These are phyloP conservation scores for Thrips palmi DNA, from an alignment of 1,140 invertebrate genomes.

Conservation along the genomic window DNA sequence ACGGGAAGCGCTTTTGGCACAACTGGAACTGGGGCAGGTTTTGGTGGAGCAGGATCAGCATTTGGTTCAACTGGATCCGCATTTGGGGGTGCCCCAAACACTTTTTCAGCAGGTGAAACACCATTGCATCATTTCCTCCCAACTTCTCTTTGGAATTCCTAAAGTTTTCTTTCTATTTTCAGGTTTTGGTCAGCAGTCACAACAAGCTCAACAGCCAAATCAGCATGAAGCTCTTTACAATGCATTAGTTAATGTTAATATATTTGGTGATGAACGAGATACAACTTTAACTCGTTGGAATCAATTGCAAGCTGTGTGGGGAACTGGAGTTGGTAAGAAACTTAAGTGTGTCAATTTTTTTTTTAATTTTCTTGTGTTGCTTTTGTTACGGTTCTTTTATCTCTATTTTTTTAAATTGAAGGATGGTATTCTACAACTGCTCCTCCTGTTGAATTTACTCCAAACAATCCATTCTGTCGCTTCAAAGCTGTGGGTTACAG, in stretches of 20 bases:
- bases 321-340: conserved; percentile 43
- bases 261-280: conserved; percentile 86
- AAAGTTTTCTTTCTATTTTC: conserved; percentile 17
- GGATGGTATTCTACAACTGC: conserved; percentile 55
- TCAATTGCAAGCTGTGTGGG: conserved; percentile 84
- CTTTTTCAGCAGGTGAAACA: conserved; percentile 12
- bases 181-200: conserved; percentile 20
- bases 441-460: conserved; percentile 61
- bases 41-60: too few relatives aligned
- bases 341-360: conserved; percentile 3
- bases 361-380: conserved; percentile 8
- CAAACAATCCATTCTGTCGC: conserved; percentile 75
- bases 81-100: conserved; percentile 14
- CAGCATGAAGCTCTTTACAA: conserved; percentile 44
- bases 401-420: conserved; percentile 22
- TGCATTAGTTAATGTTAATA: conserved; percentile 63
- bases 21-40: too few relatives aligned
- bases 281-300: conserved; percentile 85
- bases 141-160: too few relatives aligned
- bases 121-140: conserved; percentile 12
- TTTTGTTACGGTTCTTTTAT: conserved; percentile 1
- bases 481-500: conserved; percentile 89
- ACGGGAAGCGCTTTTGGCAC: not conserved
- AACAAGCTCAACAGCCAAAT: conserved; percentile 21
- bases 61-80: conserved; percentile 3